These are phyloP conservation scores for Pangasius djambal DNA, from an alignment of 2,797 vertebrate genomes.

Conservation along the genomic window DNA sequence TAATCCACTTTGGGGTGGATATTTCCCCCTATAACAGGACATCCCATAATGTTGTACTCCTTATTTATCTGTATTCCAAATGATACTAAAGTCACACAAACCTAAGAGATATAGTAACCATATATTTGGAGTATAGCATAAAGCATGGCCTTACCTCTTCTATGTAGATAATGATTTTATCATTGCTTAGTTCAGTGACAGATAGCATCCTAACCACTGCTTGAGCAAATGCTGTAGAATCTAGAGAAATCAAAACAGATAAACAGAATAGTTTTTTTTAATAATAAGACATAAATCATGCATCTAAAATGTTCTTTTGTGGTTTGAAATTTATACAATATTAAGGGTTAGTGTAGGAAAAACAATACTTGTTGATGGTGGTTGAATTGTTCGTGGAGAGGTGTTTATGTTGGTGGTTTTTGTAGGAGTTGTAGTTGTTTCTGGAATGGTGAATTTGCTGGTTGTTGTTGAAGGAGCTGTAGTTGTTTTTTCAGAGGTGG, in stretches of 20 bases:
- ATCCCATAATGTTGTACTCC: neutral
- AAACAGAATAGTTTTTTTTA: neutral
- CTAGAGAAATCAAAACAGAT: slow-evolving; percentile 25
- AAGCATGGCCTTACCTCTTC: slow-evolving; percentile 33
- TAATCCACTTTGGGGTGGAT: neutral
- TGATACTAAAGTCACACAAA: neutral
- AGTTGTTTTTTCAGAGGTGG: neutral
- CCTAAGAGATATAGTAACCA: neutral
- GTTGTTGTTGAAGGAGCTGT: neutral
- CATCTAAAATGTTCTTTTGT: neutral
- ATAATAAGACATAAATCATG: neutral
- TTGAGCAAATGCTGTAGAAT: slow-evolving; percentile 2
- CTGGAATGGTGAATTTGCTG: neutral
- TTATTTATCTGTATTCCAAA: neutral
- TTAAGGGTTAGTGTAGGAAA: neutral
- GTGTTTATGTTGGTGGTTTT: neutral
- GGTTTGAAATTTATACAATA: neutral
- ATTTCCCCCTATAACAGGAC: neutral
- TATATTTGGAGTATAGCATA: neutral
- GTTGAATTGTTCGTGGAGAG: neutral
- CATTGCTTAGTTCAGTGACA: slow-evolving; percentile 16
- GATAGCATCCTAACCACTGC: slow-evolving; percentile 33
- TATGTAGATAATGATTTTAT: slow-evolving; percentile 23
- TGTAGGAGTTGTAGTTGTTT: neutral
- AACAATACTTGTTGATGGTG: neutral